These are phyloP conservation scores for Zaprionus taronus DNA, from an alignment of 1,140 invertebrate genomes.

Conservation along the genomic window DNA sequence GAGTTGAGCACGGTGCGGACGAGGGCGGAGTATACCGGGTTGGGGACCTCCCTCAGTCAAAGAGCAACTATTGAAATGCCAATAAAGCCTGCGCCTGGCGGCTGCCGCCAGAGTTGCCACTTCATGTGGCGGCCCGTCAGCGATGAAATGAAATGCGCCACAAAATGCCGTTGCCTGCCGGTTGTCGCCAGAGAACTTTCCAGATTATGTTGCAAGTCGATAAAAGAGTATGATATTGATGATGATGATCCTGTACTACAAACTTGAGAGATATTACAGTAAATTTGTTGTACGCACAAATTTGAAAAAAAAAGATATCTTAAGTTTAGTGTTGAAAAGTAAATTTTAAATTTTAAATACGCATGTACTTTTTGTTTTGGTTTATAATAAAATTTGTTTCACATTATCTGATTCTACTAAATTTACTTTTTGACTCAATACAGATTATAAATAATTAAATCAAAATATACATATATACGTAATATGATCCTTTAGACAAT, in stretches of 20 bases:
- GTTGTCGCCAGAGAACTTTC: constrained; percentile 12
- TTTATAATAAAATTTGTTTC: too few species aligned
- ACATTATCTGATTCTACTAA: too few species aligned
- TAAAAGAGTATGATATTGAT: not conserved
- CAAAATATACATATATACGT: too few species aligned
- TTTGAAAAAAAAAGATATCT: not conserved
- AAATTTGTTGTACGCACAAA: not conserved
- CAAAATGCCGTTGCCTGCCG: constrained; percentile 33
- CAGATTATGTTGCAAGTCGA: not conserved
- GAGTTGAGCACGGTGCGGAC: constrained; percentile 6
- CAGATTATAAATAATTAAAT: too few species aligned
- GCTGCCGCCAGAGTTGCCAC: constrained; percentile 19
- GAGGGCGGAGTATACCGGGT: not conserved
- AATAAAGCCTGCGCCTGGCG: constrained; percentile 66
- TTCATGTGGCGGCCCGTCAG: constrained; percentile 30
- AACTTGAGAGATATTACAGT: not conserved
- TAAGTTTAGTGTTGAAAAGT: not conserved
- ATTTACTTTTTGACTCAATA: too few species aligned
- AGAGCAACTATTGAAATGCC: constrained; percentile 77
- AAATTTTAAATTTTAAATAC: not conserved
- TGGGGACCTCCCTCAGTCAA: constrained; percentile 51
- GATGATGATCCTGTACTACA: not conserved
- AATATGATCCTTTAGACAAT: too few species aligned
- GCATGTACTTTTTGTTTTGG: too few species aligned
- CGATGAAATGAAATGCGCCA: constrained; percentile 53